These are phyloP conservation scores for Rhagoletis zephyria DNA, from an alignment of 1,140 invertebrate genomes.

Conservation along the genomic window DNA sequence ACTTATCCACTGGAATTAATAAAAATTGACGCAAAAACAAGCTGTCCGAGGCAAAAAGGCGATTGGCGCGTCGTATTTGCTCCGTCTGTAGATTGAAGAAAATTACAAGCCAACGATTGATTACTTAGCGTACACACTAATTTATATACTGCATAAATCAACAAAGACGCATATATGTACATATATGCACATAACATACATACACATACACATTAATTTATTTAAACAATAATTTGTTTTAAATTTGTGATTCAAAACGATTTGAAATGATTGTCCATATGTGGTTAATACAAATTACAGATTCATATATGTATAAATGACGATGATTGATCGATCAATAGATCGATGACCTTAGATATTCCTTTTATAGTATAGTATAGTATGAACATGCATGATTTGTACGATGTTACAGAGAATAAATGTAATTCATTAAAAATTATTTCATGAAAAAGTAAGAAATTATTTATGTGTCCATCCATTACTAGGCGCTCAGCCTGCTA, in stretches of 20 bases:
- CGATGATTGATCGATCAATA: no score
- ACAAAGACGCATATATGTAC: slow-evolving; percentile 2
- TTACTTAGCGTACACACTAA: neutral
- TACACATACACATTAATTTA: neutral
- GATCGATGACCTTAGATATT: no score
- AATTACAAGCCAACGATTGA: slow-evolving; percentile 7
- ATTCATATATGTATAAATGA: no score
- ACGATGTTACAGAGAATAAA: no score
- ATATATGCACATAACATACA: neutral
- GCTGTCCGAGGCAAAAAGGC: slow-evolving; percentile 90
- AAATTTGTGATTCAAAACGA: neutral
- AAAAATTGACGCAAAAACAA: slow-evolving; percentile 87
- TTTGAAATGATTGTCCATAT: slow-evolving; percentile 53
- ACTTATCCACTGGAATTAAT: slow-evolving; percentile 83
- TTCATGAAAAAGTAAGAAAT: no score
- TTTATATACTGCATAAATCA: neutral
- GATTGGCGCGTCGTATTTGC: slow-evolving; percentile 89
- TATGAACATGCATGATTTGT: no score
- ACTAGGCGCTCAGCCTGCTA: no score
- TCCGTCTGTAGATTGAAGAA: slow-evolving; percentile 81
- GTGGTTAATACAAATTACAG: neutral
- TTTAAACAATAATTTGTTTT: neutral
- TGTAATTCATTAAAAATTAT: no score
- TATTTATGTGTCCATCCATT: no score
- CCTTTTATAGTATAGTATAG: no score